Base-by-base conservation (phyloP, 1,140 invertebrate species). In the Metopolophium dirhodum region DNA sequence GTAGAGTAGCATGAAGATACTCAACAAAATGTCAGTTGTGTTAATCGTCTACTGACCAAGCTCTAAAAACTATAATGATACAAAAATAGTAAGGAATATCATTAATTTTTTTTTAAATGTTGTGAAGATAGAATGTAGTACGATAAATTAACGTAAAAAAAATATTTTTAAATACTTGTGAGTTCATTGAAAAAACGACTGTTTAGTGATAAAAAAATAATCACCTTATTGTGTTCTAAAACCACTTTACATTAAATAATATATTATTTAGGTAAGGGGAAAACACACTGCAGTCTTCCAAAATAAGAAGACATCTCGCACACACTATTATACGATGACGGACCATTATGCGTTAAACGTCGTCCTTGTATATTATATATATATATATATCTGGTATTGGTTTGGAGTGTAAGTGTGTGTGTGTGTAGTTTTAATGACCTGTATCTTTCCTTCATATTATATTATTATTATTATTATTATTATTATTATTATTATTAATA, bases 401-500 rank as follows among this genome's bases (percentile, higher is more conserved):
- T 61, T 61, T 30, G 57, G 4, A 30, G 18, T 30, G 4, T 41
- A 41, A 4, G 41, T 41, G 30, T 11, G 9, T 14, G 30, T 14
- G 7, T 37, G 23, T 41, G 37, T 45, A 45, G 41, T 85, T 85
- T 85, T 45, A 85, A 45, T 41, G 37, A 85, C 83, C 22, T 41
- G 23, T 11, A 23, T 41, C 22, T 11, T 85, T 85, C 83, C 35
- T 26, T 26, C 26, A 35, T n/a, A n/a, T 14, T 26, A 26, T 57
- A 57, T 57, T 68, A 68, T 68, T 68, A 61, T 61, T 61, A 61
- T 61, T 61, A 61, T 9, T 61, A 30, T n/a, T 68, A n/a, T n/a
- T n/a, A n/a, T n/a, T 57, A 57, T 57, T 68, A 68, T 68, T 68
- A 77, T 77, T 77, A 77, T n/a, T n/a, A n/a, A 68, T 41, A 85